Conservation (phyloP, 2,113 vertebrate species). For the Chitala chitala region DNA sequence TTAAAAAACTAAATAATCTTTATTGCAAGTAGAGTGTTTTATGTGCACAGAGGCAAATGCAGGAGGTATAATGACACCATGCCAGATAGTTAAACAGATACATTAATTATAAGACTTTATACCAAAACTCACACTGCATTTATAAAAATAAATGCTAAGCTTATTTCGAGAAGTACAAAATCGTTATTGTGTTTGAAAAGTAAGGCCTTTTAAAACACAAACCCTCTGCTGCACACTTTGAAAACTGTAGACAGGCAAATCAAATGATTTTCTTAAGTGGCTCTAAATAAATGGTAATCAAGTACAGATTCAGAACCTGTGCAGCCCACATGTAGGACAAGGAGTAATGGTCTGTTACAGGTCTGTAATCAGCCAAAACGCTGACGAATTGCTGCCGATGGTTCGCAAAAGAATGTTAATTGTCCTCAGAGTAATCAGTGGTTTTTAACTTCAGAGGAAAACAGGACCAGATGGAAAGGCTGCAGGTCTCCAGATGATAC, state of each 20-base stretch:
- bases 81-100: background rate
- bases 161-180: background rate
- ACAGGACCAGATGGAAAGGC: background rate
- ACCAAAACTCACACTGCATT: background rate
- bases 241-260: background rate
- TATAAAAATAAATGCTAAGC: conserved; percentile 2
- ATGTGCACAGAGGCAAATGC: too few relatives aligned
- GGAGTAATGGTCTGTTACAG: conserved; percentile 19
- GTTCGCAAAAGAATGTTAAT: conserved; percentile 16
- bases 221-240: background rate
- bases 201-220: background rate
- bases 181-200: conserved; percentile 13
- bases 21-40: too few relatives aligned
- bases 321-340: background rate
- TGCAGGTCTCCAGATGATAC: background rate
- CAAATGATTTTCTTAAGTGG: background rate
- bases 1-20: too few relatives aligned
- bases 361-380: conserved; percentile 13
- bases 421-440: conserved; percentile 24
- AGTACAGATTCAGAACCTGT: background rate
- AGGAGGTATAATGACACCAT: too few relatives aligned
- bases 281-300: background rate
- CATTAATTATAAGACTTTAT: background rate
- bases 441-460: background rate
- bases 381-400: conserved; percentile 14